phyloP scores from a whole-genome alignment of 2,113 vertebrate genomes.

The Gallinago media region DNA sequence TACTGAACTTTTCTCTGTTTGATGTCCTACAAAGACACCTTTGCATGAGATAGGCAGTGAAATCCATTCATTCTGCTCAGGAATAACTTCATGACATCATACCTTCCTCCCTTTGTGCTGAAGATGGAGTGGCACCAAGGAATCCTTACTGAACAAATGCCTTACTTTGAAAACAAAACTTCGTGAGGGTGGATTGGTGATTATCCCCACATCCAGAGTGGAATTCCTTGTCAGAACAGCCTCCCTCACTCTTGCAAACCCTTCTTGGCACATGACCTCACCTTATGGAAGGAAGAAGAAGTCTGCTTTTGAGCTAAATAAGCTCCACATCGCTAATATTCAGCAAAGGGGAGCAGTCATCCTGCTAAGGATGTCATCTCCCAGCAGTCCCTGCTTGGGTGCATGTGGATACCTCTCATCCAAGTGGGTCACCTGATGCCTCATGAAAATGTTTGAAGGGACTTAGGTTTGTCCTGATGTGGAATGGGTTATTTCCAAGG shows the following conservation, averaged over 20 bases:
- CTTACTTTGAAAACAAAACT: neutral
- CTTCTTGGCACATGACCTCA: neutral
- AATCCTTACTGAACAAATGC: neutral
- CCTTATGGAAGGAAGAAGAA: neutral
- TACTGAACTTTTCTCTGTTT: neutral
- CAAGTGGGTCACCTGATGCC: neutral
- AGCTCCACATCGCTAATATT: neutral
- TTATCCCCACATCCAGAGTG: neutral
- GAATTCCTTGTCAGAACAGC: neutral
- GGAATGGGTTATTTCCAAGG: neutral
- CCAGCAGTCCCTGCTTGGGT: neutral
- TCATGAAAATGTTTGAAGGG: neutral
- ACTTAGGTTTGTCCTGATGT: neutral
- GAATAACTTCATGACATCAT: neutral
- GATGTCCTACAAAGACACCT: neutral
- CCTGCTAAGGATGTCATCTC: neutral
- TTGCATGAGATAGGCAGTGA: neutral
- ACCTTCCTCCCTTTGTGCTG: neutral
- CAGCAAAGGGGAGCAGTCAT: rapidly evolving
- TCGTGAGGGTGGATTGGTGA: rapidly evolving
- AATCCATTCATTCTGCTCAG: neutral
- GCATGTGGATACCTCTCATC: neutral
- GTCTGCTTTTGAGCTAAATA: neutral
- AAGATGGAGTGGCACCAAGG: neutral
- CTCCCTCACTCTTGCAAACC: rapidly evolving